Evolutionary conservation across 2,888 invertebrate genomes (phyloP).

Genomic region (Hypolimnas misippus): DNA sequence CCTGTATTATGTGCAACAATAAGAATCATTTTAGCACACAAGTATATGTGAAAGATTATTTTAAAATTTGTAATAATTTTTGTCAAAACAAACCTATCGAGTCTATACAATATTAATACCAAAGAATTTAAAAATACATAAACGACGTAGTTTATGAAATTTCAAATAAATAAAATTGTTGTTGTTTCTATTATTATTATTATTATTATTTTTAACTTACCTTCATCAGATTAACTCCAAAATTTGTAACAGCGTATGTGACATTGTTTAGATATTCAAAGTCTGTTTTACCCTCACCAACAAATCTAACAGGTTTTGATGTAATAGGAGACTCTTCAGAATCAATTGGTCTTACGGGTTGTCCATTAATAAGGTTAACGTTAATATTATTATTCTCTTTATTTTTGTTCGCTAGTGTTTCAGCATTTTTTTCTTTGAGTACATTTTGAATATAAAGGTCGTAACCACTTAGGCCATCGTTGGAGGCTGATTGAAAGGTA

Average conservation of each 20-base stretch:
- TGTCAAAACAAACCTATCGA: neutral
- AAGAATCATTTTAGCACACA: neutral
- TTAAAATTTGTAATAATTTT: neutral
- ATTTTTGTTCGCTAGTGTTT: neutral
- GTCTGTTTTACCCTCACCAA: slow-evolving; percentile 38
- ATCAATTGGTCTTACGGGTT: neutral
- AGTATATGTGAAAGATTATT: neutral
- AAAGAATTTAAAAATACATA: neutral
- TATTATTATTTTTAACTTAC: slow-evolving; percentile 46
- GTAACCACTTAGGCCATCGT: slow-evolving; percentile 7
- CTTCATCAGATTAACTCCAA: slow-evolving; percentile 63
- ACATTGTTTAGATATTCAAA: slow-evolving; percentile 45
- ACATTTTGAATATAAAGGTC: slow-evolving; percentile 29
- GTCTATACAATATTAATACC: neutral
- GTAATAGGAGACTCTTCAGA: slow-evolving; percentile 26
- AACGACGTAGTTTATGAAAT: neutral
- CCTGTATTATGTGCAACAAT: neutral
- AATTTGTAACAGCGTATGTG: slow-evolving; percentile 55
- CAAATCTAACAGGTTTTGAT: slow-evolving; percentile 33
- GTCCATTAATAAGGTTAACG: slow-evolving; percentile 20
- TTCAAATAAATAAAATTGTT: neutral
- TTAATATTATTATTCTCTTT: slow-evolving; percentile 17
- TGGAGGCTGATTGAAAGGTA: too few species aligned
- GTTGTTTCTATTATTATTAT: neutral
- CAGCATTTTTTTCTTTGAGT: slow-evolving; percentile 18